Evolutionary conservation across 2,113 vertebrate genomes (phyloP), one percentile per base, ranked within the genome.

Genomic region (Coregonus clupeaformis): DNA sequence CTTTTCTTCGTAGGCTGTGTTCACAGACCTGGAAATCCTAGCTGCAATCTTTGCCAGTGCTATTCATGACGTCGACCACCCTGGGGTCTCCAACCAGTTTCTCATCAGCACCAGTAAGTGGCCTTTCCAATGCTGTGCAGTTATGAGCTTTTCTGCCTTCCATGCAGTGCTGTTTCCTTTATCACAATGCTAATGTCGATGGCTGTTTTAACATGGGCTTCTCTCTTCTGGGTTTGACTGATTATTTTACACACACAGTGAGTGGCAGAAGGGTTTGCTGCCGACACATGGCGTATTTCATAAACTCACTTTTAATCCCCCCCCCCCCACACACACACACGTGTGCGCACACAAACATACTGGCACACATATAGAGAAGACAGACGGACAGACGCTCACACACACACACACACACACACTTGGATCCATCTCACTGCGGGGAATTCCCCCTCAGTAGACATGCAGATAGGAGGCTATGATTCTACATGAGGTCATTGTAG

Each of bases 81-180:
- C 95, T 68, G 95, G 95, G 3, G 95, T 96, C 81, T 96, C 95
- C 75, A 96, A 96, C 87, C 95, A 96, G 81, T 96, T 96, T 89
- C 94, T 96, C 78, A 96, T 96, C 86, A 96, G 95, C 88, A 96
- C 95, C 82, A 96, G 95, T 96, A 89, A 94, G 95, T 93, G 12
- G 3, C 13, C 49, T 52, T 52, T 52, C 49, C 16, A 14, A 42
- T 42, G 36, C 32, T 32, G 6, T 32, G 32, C 32, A 32, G 6
- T 42, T 11, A 42, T 42, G 36, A 42, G 2, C 9, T 42, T 42
- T 9, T 42, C 36, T 42, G 9, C 36, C 9, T 42, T 42, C 36
- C 9, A 9, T 42, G 9, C 36, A 7, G 9, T 42, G 9, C 36
- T 42, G 36, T 42, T 42, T 42, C 2, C 11, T 42, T 42, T 42